These are phyloP conservation scores for Varanus komodoensis DNA, from an alignment of 2,113 vertebrate species.

Conservation along the genomic window DNA sequence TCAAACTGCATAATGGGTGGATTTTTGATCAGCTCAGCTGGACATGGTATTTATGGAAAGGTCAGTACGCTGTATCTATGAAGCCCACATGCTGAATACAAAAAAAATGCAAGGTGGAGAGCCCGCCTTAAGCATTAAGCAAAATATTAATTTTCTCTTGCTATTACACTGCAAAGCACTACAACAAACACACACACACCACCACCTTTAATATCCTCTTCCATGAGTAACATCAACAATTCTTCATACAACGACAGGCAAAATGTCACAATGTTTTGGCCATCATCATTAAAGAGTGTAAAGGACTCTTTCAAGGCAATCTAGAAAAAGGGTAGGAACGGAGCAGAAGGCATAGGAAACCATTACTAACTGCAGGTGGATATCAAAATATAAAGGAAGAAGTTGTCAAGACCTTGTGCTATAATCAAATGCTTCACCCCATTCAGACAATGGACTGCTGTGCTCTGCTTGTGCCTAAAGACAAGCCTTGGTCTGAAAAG, in stretches of 20 bases:
- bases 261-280: not conserved
- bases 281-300: not conserved
- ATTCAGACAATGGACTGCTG: not conserved
- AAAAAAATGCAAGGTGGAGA: not conserved
- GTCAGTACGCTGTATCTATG: not conserved
- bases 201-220: too few relatives aligned
- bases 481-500: not conserved
- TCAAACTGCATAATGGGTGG: slow-evolving; percentile 4
- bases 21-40: not conserved
- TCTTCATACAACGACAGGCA: not conserved
- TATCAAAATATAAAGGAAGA: not conserved
- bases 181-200: not conserved
- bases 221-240: too few relatives aligned
- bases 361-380: not conserved
- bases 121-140: not conserved
- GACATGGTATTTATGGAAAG: not conserved
- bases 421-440: not conserved
- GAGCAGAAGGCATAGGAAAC: slow-evolving; percentile 6
- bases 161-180: not conserved
- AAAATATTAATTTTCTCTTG: not conserved
- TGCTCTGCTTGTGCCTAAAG: not conserved
- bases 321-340: not conserved
- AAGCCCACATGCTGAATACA: not conserved
- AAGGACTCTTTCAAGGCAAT: not conserved
- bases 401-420: not conserved